Base-by-base conservation (phyloP, 2,797 vertebrate genomes). In the Naso thynnoides region DNA sequence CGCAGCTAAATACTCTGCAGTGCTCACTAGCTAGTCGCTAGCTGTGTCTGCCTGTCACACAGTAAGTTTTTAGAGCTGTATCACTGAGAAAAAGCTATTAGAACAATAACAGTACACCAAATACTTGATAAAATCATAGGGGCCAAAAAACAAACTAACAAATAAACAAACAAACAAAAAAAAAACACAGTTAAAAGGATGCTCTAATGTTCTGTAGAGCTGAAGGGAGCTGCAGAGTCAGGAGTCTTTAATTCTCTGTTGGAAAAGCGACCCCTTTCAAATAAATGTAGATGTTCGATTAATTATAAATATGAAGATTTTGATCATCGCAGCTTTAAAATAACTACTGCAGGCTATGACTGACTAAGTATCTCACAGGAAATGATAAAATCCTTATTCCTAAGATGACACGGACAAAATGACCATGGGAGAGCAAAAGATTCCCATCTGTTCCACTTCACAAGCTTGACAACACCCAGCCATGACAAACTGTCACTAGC, bases 371-470 rank as follows among this genome's bases (percentile, higher is more conserved):
- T 82, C 49, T 47, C 21, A 45, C 33, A 62, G 52, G 23, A 75
- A 78, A 81, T 73, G 18, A 76, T 44, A 55, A 73, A 81, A 68
- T 69, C 52, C 19, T 48, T 5, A 8, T 78, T 74, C 67, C 60
- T 59, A 9, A 54, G 66, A 65, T 76, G 79, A 88, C 69, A 45
- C 29, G 11, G 81, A 86, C 61, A 81, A 76, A 87, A 81, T 83
- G 77, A 87, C 78, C 81, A 82, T 54, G 84, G 79, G 87, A 86
- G 65, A 84, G 83, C 70, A 76, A 81, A 76, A 82, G 81, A 65
- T 76, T 86, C 83, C 89, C 91, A 91, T 93, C 90, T 93, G 91
- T 90, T 91, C 84, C 79, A 76, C 86, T 88, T 92, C 87, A 86
- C 86, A 74, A 76, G 79, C 79, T 77, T 62, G 71, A 82, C 80